Conservation (phyloP, 2,797 vertebrate species). For the Yasuhikotakia modesta region DNA sequence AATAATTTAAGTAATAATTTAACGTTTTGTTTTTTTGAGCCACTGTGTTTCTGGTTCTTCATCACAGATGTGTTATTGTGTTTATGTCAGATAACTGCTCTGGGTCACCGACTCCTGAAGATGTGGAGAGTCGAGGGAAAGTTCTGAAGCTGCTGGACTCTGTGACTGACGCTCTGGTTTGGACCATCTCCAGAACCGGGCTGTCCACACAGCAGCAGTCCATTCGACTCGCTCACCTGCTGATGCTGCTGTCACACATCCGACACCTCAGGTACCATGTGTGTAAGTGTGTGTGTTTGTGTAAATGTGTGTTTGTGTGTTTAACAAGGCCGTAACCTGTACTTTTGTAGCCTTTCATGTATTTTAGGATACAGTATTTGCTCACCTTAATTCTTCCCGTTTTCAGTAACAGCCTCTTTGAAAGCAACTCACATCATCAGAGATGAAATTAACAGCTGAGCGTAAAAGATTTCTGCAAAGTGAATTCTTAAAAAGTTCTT, state of each 20-base stretch:
- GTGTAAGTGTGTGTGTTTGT: no score
- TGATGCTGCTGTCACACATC: slow-evolving; percentile 95
- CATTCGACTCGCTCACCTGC: slow-evolving; percentile 85
- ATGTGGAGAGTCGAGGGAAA: slow-evolving; percentile 85
- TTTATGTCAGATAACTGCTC: slow-evolving; percentile 49
- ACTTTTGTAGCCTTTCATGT: no score
- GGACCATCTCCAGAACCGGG: slow-evolving; percentile 91
- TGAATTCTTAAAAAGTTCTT: no score
- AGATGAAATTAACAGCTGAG: no score
- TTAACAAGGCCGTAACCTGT: no score
- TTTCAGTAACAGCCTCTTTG: neutral
- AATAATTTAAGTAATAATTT: no score
- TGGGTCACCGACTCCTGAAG: slow-evolving; percentile 74
- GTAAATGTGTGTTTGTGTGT: no score
- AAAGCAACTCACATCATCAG: no score
- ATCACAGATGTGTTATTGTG: neutral
- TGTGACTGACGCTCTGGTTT: slow-evolving; percentile 91
- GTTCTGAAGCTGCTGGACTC: slow-evolving; percentile 89
- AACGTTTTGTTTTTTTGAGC: no score
- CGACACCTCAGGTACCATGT: slow-evolving; percentile 92
- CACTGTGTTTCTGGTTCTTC: neutral
- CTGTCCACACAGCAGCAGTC: slow-evolving; percentile 88
- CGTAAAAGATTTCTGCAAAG: no score
- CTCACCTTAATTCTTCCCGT: no score
- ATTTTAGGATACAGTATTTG: no score